phyloP scores from a whole-genome alignment of 2,797 vertebrate species.

The Chaetophractus vellerosus region DNA sequence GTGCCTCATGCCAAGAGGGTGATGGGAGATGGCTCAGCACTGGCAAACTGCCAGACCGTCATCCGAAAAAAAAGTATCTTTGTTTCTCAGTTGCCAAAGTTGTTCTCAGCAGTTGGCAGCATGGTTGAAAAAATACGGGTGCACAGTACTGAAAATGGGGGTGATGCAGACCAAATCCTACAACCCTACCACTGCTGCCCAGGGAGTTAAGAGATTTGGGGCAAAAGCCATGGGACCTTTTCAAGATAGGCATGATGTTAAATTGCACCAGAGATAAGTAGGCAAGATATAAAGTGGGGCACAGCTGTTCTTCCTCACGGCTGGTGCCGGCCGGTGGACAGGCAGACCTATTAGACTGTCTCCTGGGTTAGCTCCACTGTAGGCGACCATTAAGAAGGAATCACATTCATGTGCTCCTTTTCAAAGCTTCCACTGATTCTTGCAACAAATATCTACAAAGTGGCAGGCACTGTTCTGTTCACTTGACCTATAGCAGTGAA shows the following conservation, averaged over 20 bases:
- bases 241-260: not conserved
- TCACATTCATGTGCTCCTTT: slow-evolving; percentile 27
- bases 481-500: not conserved
- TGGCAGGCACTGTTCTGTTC: not conserved
- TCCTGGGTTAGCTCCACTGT: not conserved
- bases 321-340: not conserved
- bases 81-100: slow-evolving; percentile 11
- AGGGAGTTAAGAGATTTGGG: slow-evolving; percentile 34
- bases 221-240: slow-evolving; percentile 12
- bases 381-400: not conserved
- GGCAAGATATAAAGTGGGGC: slow-evolving; percentile 26
- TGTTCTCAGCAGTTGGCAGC: slow-evolving; percentile 30
- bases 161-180: not conserved
- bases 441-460: slow-evolving; percentile 18
- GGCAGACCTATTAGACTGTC: not conserved
- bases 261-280: slow-evolving; percentile 62
- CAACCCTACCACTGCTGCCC: slow-evolving; percentile 1
- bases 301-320: not conserved
- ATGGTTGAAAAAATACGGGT: slow-evolving; percentile 29
- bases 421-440: slow-evolving; percentile 37
- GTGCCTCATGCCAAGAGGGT: not conserved
- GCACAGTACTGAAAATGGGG: not conserved
- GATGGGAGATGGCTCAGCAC: not conserved
- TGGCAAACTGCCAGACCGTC: not conserved
- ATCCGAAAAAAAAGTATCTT: slow-evolving; percentile 13